Conservation (phyloP, 2,113 vertebrate species). For the Pelobates fuscus region DNA sequence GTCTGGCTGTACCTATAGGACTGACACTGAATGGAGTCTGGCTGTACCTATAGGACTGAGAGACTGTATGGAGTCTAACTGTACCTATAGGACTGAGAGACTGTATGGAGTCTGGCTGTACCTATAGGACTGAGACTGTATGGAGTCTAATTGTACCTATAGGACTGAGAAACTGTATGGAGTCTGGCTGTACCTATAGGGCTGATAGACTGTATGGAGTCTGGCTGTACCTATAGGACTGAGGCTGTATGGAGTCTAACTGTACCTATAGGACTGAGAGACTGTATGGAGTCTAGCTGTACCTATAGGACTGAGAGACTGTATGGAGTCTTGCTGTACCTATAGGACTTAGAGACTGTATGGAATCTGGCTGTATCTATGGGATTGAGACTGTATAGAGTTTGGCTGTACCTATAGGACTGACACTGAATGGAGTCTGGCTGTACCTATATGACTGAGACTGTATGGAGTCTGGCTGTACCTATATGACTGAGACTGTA, state of each 20-base stretch:
- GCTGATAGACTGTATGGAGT: background rate
- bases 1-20: background rate
- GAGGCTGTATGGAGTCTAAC: background rate
- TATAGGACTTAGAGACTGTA: constrained; percentile 1
- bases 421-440: background rate
- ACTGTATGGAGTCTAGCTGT: no score
- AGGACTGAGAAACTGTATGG: background rate
- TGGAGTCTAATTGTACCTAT: background rate
- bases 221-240: background rate
- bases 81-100: no score
- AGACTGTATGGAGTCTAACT: background rate
- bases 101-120: no score
- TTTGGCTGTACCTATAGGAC: background rate
- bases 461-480: background rate
- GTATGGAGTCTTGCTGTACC: background rate
- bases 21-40: background rate
- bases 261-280: background rate
- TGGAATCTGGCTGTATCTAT: background rate
- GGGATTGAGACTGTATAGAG: background rate
- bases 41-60: background rate
- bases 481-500: background rate
- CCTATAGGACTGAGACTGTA: no score
- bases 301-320: background rate
- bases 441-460: background rate
- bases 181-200: background rate